Evolutionary conservation across 2,113 vertebrate species (phyloP).

Genomic region (Xiphophorus maculatus): DNA sequence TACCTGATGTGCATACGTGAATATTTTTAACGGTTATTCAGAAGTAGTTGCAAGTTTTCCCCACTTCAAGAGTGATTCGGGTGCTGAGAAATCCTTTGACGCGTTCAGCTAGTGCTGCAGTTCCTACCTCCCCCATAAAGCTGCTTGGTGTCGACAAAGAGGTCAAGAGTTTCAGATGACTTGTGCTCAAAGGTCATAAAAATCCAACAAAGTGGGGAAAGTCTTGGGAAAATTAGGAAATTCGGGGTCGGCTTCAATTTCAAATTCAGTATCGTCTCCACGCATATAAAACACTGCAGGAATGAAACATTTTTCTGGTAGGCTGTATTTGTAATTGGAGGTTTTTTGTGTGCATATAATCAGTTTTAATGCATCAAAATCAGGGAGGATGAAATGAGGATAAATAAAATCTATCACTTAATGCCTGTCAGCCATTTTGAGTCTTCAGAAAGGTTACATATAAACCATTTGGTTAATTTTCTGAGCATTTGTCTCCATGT

Average conservation of each 20-base stretch:
- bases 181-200: no score
- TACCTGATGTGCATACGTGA: neutral
- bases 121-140: no score
- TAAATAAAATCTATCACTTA: no score
- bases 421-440: no score
- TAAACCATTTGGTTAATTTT: neutral
- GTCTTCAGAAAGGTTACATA: neutral
- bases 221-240: no score
- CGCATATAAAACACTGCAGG: neutral
- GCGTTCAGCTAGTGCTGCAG: no score
- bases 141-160: no score
- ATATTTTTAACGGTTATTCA: neutral
- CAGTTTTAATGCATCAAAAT: neutral
- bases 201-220: no score
- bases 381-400: no score
- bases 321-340: neutral
- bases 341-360: neutral
- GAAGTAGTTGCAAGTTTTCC: neutral
- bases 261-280: neutral
- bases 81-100: neutral
- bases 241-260: no score
- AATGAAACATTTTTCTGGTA: neutral
- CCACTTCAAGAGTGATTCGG: neutral
- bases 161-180: neutral
- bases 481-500: neutral